Conservation (phyloP, 2,797 vertebrate species). For the Peromyscus melanophrys region DNA sequence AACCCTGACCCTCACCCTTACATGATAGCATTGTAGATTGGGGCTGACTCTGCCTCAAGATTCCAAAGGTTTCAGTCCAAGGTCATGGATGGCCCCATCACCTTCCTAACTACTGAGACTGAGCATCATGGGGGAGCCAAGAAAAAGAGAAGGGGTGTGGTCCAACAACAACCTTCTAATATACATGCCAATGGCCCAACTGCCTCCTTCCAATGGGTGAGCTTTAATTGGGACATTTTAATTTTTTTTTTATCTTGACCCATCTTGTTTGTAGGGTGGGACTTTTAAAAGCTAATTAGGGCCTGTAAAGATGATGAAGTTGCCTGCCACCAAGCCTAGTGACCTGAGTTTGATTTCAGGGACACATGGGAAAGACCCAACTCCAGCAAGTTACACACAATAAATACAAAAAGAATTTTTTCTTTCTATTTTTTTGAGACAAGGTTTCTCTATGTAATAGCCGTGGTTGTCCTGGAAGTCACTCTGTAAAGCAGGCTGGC, state of each 20-base stretch:
- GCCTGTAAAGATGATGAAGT: not conserved
- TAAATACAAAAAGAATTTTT: not conserved
- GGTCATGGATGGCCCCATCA: not conserved
- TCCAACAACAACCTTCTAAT: not conserved
- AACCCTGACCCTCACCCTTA: not conserved
- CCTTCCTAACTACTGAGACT: not conserved
- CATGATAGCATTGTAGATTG: not conserved
- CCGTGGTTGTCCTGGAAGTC: too few species aligned
- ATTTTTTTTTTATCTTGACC: too few species aligned
- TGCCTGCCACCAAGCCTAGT: not conserved
- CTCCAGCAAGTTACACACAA: not conserved
- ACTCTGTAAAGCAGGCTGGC: too few species aligned
- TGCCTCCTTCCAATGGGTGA: not conserved
- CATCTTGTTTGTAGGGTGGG: too few species aligned
- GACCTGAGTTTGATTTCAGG: not conserved
- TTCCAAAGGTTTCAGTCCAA: not conserved
- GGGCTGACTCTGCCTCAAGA: not conserved
- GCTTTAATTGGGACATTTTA: not conserved
- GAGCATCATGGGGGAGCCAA: not conserved
- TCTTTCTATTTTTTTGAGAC: too few species aligned
- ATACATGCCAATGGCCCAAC: too few species aligned
- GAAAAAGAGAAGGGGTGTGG: too few species aligned
- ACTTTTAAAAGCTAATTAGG: not conserved
- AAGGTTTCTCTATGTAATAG: too few species aligned
- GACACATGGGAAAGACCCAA: not conserved